These are phyloP conservation scores for Oryzias curvinotus DNA, from an alignment of 2,113 vertebrate genomes.

Conservation along the genomic window DNA sequence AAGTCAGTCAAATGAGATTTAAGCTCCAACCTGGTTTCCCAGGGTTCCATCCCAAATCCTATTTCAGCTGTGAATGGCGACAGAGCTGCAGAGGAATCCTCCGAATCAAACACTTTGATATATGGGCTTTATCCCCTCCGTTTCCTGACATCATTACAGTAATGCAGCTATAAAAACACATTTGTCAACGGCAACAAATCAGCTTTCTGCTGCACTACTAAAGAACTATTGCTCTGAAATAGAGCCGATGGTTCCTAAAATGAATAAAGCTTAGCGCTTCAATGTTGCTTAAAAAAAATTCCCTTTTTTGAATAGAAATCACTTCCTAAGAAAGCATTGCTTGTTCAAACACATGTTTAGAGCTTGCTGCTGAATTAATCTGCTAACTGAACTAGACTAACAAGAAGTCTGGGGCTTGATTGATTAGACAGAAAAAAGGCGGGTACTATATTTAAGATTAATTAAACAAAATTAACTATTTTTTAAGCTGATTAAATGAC, in stretches of 20 bases:
- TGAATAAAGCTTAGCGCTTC: neutral
- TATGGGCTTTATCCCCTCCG: constrained; percentile 23
- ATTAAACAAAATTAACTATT: too few relatives aligned
- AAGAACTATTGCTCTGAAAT: constrained; percentile 16
- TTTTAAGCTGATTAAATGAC: too few relatives aligned
- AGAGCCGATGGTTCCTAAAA: constrained; percentile 8
- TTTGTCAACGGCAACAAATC: constrained; percentile 30
- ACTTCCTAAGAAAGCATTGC: too few relatives aligned
- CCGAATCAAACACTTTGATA: constrained; percentile 40
- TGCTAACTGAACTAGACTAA: too few relatives aligned
- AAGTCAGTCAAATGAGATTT: constrained; percentile 55
- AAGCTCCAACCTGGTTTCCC: constrained; percentile 42
- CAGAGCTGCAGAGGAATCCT: constrained; percentile 22
- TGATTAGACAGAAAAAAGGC: too few relatives aligned
- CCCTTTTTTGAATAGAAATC: too few relatives aligned
- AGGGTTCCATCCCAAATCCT: constrained; percentile 39
- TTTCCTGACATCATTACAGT: constrained; percentile 46
- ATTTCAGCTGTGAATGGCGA: constrained; percentile 37
- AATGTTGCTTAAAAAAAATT: too few relatives aligned
- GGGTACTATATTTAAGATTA: too few relatives aligned
- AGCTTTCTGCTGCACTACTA: constrained; percentile 23
- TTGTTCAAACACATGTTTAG: too few relatives aligned
- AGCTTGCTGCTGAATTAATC: too few relatives aligned
- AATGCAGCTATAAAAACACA: constrained; percentile 40
- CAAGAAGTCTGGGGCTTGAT: too few relatives aligned